Evolutionary conservation across 2,888 invertebrate species (phyloP), one percentile per base, ranked within the genome.

Genomic region (Thalpophila matura): DNA sequence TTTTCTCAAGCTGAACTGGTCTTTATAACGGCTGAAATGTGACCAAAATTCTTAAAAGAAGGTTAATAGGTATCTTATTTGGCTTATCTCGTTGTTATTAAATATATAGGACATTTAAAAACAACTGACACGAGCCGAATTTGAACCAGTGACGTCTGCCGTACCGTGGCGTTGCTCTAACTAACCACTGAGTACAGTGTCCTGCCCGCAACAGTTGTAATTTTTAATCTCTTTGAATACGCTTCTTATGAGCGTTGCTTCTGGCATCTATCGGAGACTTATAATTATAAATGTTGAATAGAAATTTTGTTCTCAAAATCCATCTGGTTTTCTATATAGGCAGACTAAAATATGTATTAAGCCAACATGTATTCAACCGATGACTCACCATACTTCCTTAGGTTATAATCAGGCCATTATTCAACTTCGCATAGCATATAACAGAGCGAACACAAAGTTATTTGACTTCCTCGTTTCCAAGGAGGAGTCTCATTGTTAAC

Each of bases 401-500:
- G 18, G 18, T 50, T 64, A 56, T 45, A 64, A 67, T 72, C 43
- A 64, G 56, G 29, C 38, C 38, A 50, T 64, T 64, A 69, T 65
- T 61, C 38, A 64, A 72, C 65, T 64, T 55, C 20, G 49, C 33
- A 29, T 40, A 46, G 33, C 38, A 40, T 27, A 37, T 43, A 27
- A 69, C 26, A 49, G 70, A 46, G 64, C 42, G 29, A 64, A 46
- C 33, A 54, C 49, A n/a, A 33, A 40, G 35, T 27, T 60, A 49
- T 58, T 74, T 50, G 4, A 74, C 70, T 74, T 74, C 71, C 75
- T 55, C 10, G 16, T 74, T 69, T 20, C 51, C 49, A 57, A 69
- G 24, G 62, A 74, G 74, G 56, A 68, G 62, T 74, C 26, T 56
- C 55, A 67, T 55, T 53, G 31, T 31, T 42, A 66, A 42, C 26